These are phyloP conservation scores for Sebastes glaucus DNA, from an alignment of 2,797 vertebrate species.

Conservation along the genomic window DNA sequence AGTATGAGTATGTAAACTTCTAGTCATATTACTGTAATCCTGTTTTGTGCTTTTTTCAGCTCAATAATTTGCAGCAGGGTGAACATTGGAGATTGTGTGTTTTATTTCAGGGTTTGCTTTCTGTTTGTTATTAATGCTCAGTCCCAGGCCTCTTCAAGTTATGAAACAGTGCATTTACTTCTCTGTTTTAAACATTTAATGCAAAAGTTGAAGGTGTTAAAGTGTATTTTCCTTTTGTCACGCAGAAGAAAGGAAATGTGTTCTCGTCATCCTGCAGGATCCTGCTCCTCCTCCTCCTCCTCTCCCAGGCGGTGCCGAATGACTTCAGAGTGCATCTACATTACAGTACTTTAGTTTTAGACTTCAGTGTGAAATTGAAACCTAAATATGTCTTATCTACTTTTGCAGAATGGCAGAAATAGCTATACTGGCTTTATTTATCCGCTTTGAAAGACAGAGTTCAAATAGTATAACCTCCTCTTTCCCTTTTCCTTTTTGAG, in stretches of 20 bases:
- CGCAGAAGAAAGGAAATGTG: constrained; percentile 31
- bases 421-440: constrained; percentile 41
- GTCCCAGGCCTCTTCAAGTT: constrained; percentile 54
- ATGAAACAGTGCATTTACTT: constrained; percentile 51
- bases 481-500: constrained; percentile 61
- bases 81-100: constrained; percentile 8
- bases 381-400: constrained; percentile 26
- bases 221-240: constrained; percentile 36
- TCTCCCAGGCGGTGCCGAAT: constrained; percentile 23
- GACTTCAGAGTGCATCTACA: constrained; percentile 36
- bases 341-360: constrained; percentile 37
- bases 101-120: constrained; percentile 28
- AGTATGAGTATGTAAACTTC: constrained; percentile 36
- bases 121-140: constrained; percentile 31
- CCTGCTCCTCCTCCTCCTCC: constrained; percentile 23
- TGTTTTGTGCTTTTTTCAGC: constrained; percentile 29
- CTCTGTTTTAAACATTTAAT: constrained; percentile 36
- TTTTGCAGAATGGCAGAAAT: constrained; percentile 36
- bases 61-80: constrained; percentile 2
- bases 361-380: constrained; percentile 41
- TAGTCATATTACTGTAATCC: constrained; percentile 7
- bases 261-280: constrained; percentile 38
- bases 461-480: constrained; percentile 51
- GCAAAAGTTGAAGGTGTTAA: constrained; percentile 28
- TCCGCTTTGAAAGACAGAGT: constrained; percentile 60